Evolutionary conservation across 2,113 vertebrate species (phyloP).

Genomic region (Machaerirhynchus nigripectus): DNA sequence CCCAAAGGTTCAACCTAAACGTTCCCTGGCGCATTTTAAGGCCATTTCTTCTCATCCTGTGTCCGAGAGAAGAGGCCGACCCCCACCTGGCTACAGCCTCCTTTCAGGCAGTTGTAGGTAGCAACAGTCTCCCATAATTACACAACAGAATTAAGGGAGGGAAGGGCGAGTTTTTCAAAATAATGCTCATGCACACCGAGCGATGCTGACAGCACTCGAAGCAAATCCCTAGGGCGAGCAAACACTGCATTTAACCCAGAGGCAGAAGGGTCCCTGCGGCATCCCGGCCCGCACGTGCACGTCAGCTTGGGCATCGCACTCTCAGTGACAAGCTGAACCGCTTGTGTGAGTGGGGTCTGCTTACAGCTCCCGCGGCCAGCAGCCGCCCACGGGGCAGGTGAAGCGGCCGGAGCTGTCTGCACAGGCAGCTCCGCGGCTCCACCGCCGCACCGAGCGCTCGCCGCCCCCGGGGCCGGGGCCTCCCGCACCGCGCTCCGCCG

Average conservation of each 20-base stretch:
- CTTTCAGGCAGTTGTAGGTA: not conserved
- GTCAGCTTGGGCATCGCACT: rapidly evolving
- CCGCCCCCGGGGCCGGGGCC: not conserved
- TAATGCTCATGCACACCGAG: rapidly evolving
- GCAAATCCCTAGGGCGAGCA: not conserved
- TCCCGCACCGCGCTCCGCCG: not conserved
- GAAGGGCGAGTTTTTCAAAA: not conserved
- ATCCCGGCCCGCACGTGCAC: rapidly evolving
- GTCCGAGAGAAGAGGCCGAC: not conserved
- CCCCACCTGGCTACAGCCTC: not conserved
- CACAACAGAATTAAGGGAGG: not conserved
- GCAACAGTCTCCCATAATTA: rapidly evolving
- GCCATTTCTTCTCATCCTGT: not conserved
- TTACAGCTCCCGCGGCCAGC: not conserved
- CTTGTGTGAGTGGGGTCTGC: rapidly evolving
- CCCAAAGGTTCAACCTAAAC: not conserved
- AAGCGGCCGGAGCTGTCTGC: not conserved
- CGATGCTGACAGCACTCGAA: rapidly evolving
- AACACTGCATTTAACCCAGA: rapidly evolving
- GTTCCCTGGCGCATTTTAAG: not conserved
- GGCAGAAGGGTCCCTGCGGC: rapidly evolving
- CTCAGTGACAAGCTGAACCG: rapidly evolving
- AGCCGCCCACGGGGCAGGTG: not conserved
- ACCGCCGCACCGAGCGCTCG: not conserved
- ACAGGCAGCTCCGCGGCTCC: not conserved